Evolutionary conservation across 2,888 invertebrate genomes (phyloP), one percentile per base, ranked within the genome.

Genomic region (Coenonympha arcania): DNA sequence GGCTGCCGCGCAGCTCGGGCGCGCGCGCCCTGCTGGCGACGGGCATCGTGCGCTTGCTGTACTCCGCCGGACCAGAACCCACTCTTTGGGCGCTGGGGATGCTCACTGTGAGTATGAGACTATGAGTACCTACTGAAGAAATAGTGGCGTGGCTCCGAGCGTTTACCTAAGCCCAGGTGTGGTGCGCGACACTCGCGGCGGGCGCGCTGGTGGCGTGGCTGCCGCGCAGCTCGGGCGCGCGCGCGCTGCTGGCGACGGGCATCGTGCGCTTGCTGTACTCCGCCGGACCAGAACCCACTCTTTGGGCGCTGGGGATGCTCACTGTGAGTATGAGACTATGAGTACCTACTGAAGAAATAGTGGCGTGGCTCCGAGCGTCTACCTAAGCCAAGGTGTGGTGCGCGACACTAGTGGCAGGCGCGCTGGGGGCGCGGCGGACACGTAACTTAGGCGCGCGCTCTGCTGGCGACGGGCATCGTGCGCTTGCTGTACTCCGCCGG

Each of bases 61-160:
- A 94, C 83, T 92, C 95, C 36, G 88, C 95, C 52, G 98, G 98
- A 16, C 94, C 97, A n/a, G 94, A 96, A 73, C 95, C 96, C 28
- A 95, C 96, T 1, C 87, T 98, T 6, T 92, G 91, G 89, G 82
- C 95, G 36, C 87, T 98, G 47, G 98, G 96, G 46, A 91, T 93
- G 62, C 87, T 95, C 46, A 96, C 96, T 63, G 96, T 96, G 9
- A 63, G 68, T 69, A 26, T 3, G 9, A n/a, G 9, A 63, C 68
- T 69, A 26, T 3, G 9, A n/a, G 5, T n/a, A n/a, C n/a, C n/a
- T n/a, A n/a, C n/a, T n/a, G n/a, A n/a, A n/a, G n/a, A n/a, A n/a
- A n/a, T n/a, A n/a, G n/a, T n/a, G n/a, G n/a, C n/a, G n/a, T n/a
- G n/a, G n/a, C n/a, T n/a, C n/a, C n/a, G n/a, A n/a, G n/a, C n/a